A percentile compares a stretch with the other conserved stretches of the same genome.
phyloP scores from a whole-genome alignment of 2,797 vertebrate genomes.

The Anguilla megastoma region DNA sequence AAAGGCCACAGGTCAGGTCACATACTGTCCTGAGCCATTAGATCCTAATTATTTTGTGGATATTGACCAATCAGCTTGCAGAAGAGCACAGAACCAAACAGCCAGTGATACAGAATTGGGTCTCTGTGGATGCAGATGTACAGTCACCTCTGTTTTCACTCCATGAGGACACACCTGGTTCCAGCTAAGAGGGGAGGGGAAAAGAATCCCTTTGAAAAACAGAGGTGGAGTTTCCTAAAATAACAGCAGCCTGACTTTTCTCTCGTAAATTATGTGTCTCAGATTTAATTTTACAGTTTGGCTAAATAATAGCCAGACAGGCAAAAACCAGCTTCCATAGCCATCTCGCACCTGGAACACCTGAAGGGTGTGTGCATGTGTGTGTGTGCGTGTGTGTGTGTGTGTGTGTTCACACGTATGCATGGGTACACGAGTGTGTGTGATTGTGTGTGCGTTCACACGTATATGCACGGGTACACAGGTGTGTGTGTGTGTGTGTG shows the following conservation, averaged over 20 bases:
- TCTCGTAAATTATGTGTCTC: conserved; percentile 9
- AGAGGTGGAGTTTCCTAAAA: conserved; percentile 11
- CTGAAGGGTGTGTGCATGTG: not conserved
- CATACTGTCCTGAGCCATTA: not conserved
- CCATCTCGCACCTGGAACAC: not conserved
- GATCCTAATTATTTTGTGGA: not conserved
- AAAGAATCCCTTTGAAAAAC: not conserved
- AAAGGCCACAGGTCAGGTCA: not conserved
- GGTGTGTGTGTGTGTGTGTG: not conserved
- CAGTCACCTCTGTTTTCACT: not conserved
- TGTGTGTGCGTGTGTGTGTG: not conserved
- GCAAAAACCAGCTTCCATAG: not conserved
- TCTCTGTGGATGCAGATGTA: not conserved
- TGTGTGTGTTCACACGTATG: not conserved
- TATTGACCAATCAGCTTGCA: not conserved
- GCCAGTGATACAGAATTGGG: not conserved
- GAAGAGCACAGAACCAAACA: not conserved
- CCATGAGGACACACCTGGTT: not conserved
- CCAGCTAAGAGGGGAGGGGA: not conserved
- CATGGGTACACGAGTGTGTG: not conserved
- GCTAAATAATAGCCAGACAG: not conserved
- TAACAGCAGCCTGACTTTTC: not conserved
- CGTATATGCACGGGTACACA: not conserved
- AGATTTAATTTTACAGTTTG: conserved; percentile 6
- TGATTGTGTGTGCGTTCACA: not conserved